Conservation (phyloP, 2,888 invertebrate genomes). For the Eledona agricola region DNA sequence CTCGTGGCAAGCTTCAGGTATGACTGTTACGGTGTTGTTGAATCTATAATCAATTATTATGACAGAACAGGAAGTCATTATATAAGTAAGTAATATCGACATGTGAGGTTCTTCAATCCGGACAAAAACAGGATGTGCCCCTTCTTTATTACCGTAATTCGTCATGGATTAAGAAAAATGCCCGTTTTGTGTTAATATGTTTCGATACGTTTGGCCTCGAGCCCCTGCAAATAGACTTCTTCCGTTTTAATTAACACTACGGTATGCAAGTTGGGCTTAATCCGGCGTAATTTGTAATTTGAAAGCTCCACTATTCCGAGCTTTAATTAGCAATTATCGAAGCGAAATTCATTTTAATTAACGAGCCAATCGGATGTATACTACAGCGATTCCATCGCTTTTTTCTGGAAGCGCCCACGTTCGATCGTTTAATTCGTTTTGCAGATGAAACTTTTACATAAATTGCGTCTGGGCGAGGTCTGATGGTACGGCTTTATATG, state of each 20-base stretch:
- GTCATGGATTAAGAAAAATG: conserved; percentile 13
- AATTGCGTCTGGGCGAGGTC: too few species aligned
- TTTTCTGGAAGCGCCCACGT: conserved; percentile 10
- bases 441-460: too few species aligned
- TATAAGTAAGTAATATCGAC: conserved; percentile 28
- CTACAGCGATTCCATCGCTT: conserved; percentile 1
- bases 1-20: conserved; percentile 12
- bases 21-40: conserved; percentile 15
- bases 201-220: background rate
- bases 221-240: conserved; percentile 13
- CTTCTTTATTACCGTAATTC: conserved; percentile 24
- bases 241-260: conserved; percentile 34
- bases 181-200: conserved; percentile 8
- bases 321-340: conserved; percentile 30
- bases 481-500: conserved; percentile 7
- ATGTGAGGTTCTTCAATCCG: conserved; percentile 19
- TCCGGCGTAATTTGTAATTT: conserved; percentile 25
- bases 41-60: conserved; percentile 30
- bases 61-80: conserved; percentile 32
- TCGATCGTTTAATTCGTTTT: too few species aligned
- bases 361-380: conserved; percentile 1
- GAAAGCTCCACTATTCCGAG: conserved; percentile 7
- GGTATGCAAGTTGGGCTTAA: conserved; percentile 12
- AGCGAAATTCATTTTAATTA: conserved; percentile 19
- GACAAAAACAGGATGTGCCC: conserved; percentile 30